phyloP scores from a whole-genome alignment of 2,797 vertebrate species.

The Galagoides demidoff region DNA sequence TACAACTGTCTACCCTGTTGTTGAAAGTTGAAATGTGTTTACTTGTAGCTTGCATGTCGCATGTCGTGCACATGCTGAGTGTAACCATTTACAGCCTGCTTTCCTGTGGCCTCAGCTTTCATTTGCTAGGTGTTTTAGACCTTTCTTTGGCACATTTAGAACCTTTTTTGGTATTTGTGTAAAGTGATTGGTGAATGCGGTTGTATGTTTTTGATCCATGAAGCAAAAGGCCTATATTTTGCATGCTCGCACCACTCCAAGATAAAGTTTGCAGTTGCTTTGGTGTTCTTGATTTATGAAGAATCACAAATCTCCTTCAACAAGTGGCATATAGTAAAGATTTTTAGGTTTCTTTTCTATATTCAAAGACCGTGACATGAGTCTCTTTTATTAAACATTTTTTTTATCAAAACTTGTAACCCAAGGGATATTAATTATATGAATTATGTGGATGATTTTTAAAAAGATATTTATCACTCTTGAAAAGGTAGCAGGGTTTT shows the following conservation, averaged over 20 bases:
- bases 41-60: background rate
- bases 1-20: background rate
- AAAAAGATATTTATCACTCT: constrained; percentile 22
- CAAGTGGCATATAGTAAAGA: background rate
- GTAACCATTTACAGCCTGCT: background rate
- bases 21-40: background rate
- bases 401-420: background rate
- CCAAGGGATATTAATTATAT: constrained; percentile 34
- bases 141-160: constrained; percentile 45
- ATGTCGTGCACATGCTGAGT: background rate
- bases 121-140: constrained; percentile 29
- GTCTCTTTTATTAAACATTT: constrained; percentile 6
- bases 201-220: background rate
- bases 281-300: constrained; percentile 49
- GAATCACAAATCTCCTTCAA: constrained; percentile 14
- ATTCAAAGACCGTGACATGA: constrained; percentile 21
- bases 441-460: background rate
- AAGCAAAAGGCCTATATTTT: constrained; percentile 21
- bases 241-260: constrained; percentile 9
- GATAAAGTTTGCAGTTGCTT: constrained; percentile 35
- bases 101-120: constrained; percentile 12
- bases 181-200: constrained; percentile 12
- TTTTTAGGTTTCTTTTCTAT: background rate
- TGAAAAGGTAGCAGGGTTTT: background rate
- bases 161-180: constrained; percentile 29